Percentiles rank a stretch among this genome's conserved stretches.
Evolutionary conservation across 2,888 invertebrate genomes (phyloP).

Genomic region (Notodonta ziczac): DNA sequence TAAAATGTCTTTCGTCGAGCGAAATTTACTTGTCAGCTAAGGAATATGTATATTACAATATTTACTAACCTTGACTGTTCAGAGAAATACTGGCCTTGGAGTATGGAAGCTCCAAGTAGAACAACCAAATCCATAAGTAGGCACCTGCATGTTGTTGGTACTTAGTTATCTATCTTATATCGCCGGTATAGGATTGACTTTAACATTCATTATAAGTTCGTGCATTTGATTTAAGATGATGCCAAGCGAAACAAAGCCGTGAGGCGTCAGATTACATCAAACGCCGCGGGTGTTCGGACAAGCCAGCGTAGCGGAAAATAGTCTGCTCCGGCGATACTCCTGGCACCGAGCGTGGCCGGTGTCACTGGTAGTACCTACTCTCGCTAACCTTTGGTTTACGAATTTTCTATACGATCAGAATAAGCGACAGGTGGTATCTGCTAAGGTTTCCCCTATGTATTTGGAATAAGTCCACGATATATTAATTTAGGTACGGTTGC

Average conservation of each 20-base stretch:
- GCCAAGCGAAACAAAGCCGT: slow-evolving; percentile 38
- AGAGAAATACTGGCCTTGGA: no score
- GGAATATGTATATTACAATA: not conserved
- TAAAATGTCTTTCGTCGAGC: not conserved
- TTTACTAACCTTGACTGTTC: no score
- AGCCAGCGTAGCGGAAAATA: slow-evolving; percentile 61
- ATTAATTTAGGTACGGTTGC: no score
- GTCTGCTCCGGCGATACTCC: slow-evolving; percentile 43
- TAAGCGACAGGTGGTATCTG: slow-evolving; percentile 8
- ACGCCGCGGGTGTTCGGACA: slow-evolving; percentile 39
- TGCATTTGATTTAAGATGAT: slow-evolving; percentile 44
- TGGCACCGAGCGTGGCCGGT: slow-evolving; percentile 19
- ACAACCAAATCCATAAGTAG: no score
- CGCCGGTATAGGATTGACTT: no score
- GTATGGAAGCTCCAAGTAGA: no score
- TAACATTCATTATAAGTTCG: no score
- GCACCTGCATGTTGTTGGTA: no score
- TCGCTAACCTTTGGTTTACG: slow-evolving; percentile 27
- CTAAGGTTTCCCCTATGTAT: no score
- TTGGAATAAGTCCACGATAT: no score
- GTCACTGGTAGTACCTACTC: not conserved
- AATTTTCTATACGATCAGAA: slow-evolving; percentile 28
- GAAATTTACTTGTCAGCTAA: not conserved
- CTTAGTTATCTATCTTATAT: no score
- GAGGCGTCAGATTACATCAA: slow-evolving; percentile 54